Evolutionary conservation across 1,140 invertebrate species (phyloP).

Genomic region (Zaprionus africanus): DNA sequence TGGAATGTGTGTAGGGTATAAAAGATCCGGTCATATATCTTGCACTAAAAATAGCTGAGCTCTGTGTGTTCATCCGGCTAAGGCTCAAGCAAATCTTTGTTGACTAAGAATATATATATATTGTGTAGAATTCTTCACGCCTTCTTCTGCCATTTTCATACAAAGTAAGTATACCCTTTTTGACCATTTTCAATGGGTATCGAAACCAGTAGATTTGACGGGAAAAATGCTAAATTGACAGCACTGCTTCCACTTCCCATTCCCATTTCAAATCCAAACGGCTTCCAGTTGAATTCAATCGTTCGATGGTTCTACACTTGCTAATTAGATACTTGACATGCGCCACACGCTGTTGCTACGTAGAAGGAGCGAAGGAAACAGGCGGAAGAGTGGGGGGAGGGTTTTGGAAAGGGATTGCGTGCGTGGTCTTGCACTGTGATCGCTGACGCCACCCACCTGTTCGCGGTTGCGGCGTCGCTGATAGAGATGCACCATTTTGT

Average conservation of each 20-base stretch:
- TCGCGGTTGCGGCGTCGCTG: slow-evolving; percentile 68
- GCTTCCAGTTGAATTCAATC: slow-evolving; percentile 21
- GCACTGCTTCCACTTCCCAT: slow-evolving; percentile 18
- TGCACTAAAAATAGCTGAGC: no score
- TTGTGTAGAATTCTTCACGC: no score
- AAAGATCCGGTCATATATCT: no score
- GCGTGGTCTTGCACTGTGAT: slow-evolving; percentile 13
- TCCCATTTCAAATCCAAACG: slow-evolving; percentile 20
- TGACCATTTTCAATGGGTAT: no score
- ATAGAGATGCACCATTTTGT: slow-evolving; percentile 69
- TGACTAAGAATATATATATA: no score
- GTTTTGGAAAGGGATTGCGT: neutral
- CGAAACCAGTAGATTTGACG: no score
- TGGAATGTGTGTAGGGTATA: no score
- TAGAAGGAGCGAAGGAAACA: no score
- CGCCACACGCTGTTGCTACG: slow-evolving; percentile 22
- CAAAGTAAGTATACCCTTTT: no score
- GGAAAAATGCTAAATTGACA: neutral
- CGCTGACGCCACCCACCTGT: slow-evolving; percentile 63
- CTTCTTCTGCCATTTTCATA: no score
- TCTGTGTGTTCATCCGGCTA: no score
- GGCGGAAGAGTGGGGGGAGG: neutral
- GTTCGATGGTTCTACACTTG: slow-evolving; percentile 30
- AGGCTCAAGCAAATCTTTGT: no score
- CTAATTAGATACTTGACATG: slow-evolving; percentile 59